phyloP scores from a whole-genome alignment of 2,797 vertebrate genomes.

The Spondyliosoma cantharus region DNA sequence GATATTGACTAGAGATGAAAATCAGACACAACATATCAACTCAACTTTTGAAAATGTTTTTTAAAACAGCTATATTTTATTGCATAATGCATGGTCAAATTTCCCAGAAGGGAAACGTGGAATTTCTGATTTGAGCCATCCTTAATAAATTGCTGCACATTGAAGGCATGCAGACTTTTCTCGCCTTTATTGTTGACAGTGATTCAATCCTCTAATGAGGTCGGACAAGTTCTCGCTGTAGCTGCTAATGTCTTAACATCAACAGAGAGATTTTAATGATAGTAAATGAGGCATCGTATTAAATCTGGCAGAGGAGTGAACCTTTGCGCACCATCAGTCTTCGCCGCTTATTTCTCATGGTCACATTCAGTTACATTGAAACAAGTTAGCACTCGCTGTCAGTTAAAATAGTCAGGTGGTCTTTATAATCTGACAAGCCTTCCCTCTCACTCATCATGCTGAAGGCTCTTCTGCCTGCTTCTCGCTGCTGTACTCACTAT shows the following conservation, averaged over 20 bases:
- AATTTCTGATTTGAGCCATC: neutral
- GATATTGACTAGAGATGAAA: neutral
- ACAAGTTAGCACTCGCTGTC: slow-evolving; percentile 1
- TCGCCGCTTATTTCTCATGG: slow-evolving; percentile 7
- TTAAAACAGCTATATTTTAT: neutral
- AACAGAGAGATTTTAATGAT: slow-evolving; percentile 25
- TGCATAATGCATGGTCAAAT: neutral
- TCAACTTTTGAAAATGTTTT: neutral
- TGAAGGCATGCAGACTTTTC: neutral
- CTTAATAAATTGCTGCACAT: neutral
- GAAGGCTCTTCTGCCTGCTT: slow-evolving; percentile 7
- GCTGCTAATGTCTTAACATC: slow-evolving; percentile 24
- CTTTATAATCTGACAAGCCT: slow-evolving; percentile 11
- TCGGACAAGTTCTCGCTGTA: slow-evolving; percentile 12
- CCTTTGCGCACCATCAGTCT: neutral
- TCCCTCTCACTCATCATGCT: neutral
- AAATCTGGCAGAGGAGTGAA: slow-evolving; percentile 19
- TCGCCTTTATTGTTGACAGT: neutral
- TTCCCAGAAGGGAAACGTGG: neutral
- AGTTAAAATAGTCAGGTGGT: neutral
- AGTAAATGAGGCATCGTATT: slow-evolving; percentile 25
- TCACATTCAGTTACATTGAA: slow-evolving; percentile 11
- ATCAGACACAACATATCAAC: neutral
- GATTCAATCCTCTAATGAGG: slow-evolving; percentile 21
- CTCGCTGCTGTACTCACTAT: neutral